These are phyloP conservation scores for Sussaba pulchella DNA, from an alignment of 2,888 invertebrate species.

Conservation along the genomic window DNA sequence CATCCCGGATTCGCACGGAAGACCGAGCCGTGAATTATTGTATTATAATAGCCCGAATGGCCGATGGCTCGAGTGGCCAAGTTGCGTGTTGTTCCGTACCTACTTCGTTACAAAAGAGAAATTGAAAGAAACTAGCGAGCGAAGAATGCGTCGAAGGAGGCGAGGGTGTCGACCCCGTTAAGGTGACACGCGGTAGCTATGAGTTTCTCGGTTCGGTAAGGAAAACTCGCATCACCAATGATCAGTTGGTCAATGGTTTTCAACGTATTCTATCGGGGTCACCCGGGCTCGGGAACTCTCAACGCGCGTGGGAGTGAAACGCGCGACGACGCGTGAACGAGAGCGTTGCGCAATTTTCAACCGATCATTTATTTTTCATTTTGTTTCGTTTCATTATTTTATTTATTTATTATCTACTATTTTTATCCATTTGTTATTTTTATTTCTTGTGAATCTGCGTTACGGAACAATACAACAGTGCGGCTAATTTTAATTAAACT, in stretches of 20 bases:
- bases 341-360: conserved; percentile 65
- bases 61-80: not conserved
- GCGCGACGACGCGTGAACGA: conserved; percentile 61
- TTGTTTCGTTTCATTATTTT: too few species aligned
- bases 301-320: conserved; percentile 49
- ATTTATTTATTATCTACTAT: too few species aligned
- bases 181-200: conserved; percentile 67
- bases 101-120: conserved; percentile 22
- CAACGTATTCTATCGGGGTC: conserved; percentile 68
- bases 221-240: conserved; percentile 47
- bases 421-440: too few species aligned
- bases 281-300: conserved; percentile 63
- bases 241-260: conserved; percentile 61
- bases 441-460: not conserved
- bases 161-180: conserved; percentile 76
- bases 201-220: conserved; percentile 28
- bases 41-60: not conserved
- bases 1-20: conserved; percentile 42
- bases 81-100: too few species aligned
- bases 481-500: conserved; percentile 50
- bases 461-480: conserved; percentile 38
- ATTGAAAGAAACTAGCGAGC: conserved; percentile 12
- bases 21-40: not conserved
- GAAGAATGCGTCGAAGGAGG: conserved; percentile 49
- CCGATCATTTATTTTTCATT: conserved; percentile 37